phyloP scores from a whole-genome alignment of 2,888 invertebrate genomes.

The Drosophila incognita region DNA sequence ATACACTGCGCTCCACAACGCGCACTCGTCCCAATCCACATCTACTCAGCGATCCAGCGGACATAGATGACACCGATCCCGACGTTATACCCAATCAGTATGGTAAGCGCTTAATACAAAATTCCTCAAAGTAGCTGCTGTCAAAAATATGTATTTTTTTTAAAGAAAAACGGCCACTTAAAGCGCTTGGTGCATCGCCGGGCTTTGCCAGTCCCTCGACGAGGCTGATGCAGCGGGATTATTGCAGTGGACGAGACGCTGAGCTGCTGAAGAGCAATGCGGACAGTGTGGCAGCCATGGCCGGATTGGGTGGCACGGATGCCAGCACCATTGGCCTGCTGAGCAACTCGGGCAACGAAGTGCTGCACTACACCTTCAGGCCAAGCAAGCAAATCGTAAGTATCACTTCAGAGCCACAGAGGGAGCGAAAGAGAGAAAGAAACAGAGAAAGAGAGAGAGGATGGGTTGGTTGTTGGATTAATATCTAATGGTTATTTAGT shows the following conservation, averaged over 20 bases:
- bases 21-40: slow-evolving; percentile 85
- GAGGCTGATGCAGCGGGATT: slow-evolving; percentile 84
- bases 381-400: slow-evolving; percentile 86
- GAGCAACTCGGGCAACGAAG: slow-evolving; percentile 84
- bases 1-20: slow-evolving; percentile 79
- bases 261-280: slow-evolving; percentile 75
- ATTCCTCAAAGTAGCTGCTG: background rate
- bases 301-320: slow-evolving; percentile 57
- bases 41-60: slow-evolving; percentile 84
- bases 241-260: slow-evolving; percentile 78
- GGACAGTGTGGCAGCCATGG: slow-evolving; percentile 62
- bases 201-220: slow-evolving; percentile 85
- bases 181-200: slow-evolving; percentile 83
- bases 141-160: background rate
- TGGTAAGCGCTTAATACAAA: slow-evolving; percentile 87
- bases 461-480: background rate
- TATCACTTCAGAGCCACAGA: slow-evolving; percentile 33
- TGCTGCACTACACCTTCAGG: slow-evolving; percentile 85
- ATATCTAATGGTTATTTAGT: background rate
- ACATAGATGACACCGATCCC: slow-evolving; percentile 90
- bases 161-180: slow-evolving; percentile 85
- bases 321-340: slow-evolving; percentile 69
- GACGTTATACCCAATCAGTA: slow-evolving; percentile 95
- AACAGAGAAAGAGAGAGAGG: background rate
- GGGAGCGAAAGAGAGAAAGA: background rate